Conservation (phyloP, 2,113 vertebrate genomes). For the Ciconia maguari region DNA sequence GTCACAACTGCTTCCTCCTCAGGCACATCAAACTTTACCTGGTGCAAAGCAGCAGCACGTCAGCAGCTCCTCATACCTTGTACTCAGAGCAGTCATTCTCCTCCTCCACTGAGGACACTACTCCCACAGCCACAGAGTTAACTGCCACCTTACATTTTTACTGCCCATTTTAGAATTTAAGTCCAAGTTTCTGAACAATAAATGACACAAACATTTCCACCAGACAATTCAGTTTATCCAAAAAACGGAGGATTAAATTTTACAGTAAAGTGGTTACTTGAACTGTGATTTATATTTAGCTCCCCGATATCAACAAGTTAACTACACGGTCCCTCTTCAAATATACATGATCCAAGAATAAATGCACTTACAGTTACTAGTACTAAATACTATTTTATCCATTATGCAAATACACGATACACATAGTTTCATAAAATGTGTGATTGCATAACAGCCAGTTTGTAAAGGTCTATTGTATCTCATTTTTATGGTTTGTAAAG, state of each 20-base stretch:
- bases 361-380: not conserved
- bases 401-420: not conserved
- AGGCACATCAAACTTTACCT: accelerated
- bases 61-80: not conserved
- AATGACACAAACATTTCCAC: not conserved
- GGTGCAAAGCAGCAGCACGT: not conserved
- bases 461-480: not conserved
- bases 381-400: not conserved
- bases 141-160: not conserved
- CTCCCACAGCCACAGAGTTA: not conserved
- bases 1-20: not conserved
- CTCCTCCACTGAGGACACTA: not conserved
- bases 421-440: not conserved
- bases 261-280: not conserved
- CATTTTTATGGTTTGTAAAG: not conserved
- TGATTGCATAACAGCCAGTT: not conserved
- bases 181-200: not conserved
- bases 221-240: accelerated
- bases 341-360: not conserved
- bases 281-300: not conserved
- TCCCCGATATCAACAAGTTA: not conserved
- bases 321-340: not conserved
- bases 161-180: not conserved
- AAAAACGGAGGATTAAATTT: not conserved
- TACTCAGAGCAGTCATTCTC: not conserved